Conservation (phyloP, 2,888 invertebrate genomes). For the Scelioninae gen. 2 region DNA sequence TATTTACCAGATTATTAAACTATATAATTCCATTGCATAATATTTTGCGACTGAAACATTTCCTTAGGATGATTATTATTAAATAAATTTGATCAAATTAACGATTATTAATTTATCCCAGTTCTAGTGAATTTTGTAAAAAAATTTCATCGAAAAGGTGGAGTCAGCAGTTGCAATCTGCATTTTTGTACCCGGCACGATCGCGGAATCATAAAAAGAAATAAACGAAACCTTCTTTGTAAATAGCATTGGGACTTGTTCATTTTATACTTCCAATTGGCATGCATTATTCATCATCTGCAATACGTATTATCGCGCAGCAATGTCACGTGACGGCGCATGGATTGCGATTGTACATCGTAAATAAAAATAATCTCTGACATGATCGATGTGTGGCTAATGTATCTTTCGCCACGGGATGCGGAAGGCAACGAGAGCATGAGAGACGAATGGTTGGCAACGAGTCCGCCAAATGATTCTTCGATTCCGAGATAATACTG, state of each 20-base stretch:
- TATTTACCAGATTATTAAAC: no score
- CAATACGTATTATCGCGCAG: slow-evolving; percentile 38
- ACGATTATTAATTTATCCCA: slow-evolving; percentile 21
- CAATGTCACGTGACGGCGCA: slow-evolving; percentile 41
- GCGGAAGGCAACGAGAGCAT: neutral
- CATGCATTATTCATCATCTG: slow-evolving; percentile 50
- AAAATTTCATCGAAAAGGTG: neutral
- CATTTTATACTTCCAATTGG: slow-evolving; percentile 36
- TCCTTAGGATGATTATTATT: no score
- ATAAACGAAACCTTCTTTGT: slow-evolving; percentile 29
- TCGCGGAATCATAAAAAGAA: slow-evolving; percentile 26
- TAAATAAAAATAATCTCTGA: slow-evolving; percentile 43
- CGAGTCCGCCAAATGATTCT: no score
- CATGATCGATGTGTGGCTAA: slow-evolving; percentile 23
- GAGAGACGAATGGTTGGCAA: no score
- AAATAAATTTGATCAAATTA: no score
- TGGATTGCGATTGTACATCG: slow-evolving; percentile 31
- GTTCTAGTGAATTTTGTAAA: neutral
- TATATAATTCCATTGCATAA: no score
- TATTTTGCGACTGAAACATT: no score
- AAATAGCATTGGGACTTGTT: slow-evolving; percentile 43
- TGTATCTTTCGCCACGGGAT: neutral
- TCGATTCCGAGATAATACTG: no score
- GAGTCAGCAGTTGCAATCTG: slow-evolving; percentile 33
- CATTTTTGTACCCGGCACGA: slow-evolving; percentile 45